Percentiles rank a stretch among this genome's conserved stretches.
phyloP scores from a whole-genome alignment of 2,888 invertebrate genomes.

The Acanthosepion esculentum region DNA sequence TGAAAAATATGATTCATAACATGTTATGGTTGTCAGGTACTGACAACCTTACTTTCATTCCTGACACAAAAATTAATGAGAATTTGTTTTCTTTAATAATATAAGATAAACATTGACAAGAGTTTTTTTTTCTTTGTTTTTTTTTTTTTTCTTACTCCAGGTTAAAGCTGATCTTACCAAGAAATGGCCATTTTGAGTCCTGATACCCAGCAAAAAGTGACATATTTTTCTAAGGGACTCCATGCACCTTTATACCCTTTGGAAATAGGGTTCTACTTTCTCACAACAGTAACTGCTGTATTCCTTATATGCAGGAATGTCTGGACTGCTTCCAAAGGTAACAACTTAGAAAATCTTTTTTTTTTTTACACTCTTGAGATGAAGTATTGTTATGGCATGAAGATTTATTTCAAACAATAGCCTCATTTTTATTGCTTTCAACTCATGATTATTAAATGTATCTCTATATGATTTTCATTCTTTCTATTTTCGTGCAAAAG shows the following conservation, averaged over 20 bases:
- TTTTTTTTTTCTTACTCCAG: neutral
- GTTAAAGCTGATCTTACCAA: neutral
- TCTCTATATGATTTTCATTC: too few species aligned
- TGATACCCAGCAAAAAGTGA: neutral
- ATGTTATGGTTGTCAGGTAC: too few species aligned
- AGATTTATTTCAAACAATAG: too few species aligned
- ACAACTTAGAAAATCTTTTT: neutral
- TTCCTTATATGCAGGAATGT: constrained; percentile 24
- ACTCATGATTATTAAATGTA: too few species aligned
- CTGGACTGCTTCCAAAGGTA: neutral
- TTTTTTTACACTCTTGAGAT: neutral
- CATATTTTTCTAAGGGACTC: constrained; percentile 24
- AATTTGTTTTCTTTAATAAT: neutral
- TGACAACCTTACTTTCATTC: too few species aligned
- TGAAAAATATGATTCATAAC: too few species aligned
- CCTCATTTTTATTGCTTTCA: too few species aligned
- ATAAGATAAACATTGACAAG: neutral
- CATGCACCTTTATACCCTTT: neutral
- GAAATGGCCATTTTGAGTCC: neutral
- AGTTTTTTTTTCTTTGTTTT: neutral
- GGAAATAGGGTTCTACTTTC: neutral
- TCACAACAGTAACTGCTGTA: neutral
- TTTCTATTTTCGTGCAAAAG: too few species aligned
- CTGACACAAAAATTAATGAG: too few species aligned
- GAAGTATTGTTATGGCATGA: too few species aligned